Base-by-base conservation (phyloP, 2,888 invertebrate species). In the Aphidius colemani region DNA sequence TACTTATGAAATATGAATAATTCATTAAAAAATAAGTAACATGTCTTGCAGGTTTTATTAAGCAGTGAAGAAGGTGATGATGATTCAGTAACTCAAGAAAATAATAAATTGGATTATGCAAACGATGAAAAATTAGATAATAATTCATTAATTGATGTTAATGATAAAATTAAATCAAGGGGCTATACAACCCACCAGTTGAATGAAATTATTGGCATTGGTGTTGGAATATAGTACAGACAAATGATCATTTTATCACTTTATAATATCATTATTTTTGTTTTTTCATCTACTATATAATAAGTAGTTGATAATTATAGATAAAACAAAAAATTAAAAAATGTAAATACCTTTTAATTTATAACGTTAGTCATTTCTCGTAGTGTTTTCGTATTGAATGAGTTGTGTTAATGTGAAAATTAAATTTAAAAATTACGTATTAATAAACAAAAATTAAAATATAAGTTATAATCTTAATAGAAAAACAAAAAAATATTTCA, bases 1-100 rank as follows among this genome's bases (percentile, higher is more conserved):
- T 8, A 8, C 49, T 53, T 41, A 13, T 30, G 30, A 30, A 30
- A 30, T 30, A 30, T 30, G 30, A 30, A 30, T 30, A 30, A 30
- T 61, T 57, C 7, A 56, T 64, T 53, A 53, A 41, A 63, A 60
- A 48, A 51, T 9, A 46, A 49, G 8, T 55, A 30, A 53, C 11
- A 48, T 7, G 7, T 46, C 44, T 53, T 71, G 59, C 71, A 80
- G 80, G 77, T 80, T 63, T 74, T 75, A 56, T 69, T 72, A 30
- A 79, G 78, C 74, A 78, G 77, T 61, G 80, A 80, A 70, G 80
- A 79, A 53, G 75, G 75, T 40, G 78, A 51, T 30, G 51, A 51
- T 39, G 10, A 10, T 7, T 7, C 11, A 7, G 13, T 6, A 11
- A 7, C 3, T 13, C 11, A 78, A 64, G 76, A 75, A 9, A 68